Base-by-base conservation (phyloP, 2,113 vertebrate species). In the Sinosuthora webbiana region DNA sequence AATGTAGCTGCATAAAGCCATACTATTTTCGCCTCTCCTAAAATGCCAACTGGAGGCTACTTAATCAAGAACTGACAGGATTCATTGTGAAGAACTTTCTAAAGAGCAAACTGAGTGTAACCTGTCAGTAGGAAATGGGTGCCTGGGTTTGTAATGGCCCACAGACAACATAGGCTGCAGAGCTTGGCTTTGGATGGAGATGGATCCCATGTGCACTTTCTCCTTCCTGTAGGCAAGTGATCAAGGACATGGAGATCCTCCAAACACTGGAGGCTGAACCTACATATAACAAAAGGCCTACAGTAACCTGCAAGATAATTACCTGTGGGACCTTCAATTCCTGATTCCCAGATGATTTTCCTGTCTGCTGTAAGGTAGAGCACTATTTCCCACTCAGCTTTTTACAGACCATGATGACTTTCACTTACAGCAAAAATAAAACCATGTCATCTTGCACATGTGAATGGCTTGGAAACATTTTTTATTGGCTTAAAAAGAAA, bases 171-270 rank as follows among this genome's bases (percentile, higher is more conserved):
- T 60, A 31, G 49, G 70, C 45, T 50, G 50, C 27, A 17, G 50
- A 82, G 22, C 7, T 55, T 35, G 27, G 39, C 41, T 82, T 42
- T 2, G 7, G 56, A 30, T 2, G 0, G 56, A 82, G 28, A 16
- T 0, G 1, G 37, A 45, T 74, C 47, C 10, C 23, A 17, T 2
- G 8, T 57, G 67, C 23, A 10, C 59, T 18, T 50, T 91, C 91
- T 90, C 25, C 47, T 60, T 53, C 23, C 42, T 33, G 4, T 27
- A 99, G 99, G 90, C 98, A 99, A 94, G 65, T 99, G 53, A 96
- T 99, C 17, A 98, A 99, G 97, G 99, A 99, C 93, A 98, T 96
- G 2, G 96, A 98, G 11, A 97, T 98, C 82, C 98, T 99, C 50
- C 97, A 94, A 89, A 98, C 93, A 82, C 74, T 99, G 82, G 98